These are phyloP conservation scores for Caenorhabditis elegans DNA, from an alignment of 1,140 invertebrate species.

Conservation along the genomic window DNA sequence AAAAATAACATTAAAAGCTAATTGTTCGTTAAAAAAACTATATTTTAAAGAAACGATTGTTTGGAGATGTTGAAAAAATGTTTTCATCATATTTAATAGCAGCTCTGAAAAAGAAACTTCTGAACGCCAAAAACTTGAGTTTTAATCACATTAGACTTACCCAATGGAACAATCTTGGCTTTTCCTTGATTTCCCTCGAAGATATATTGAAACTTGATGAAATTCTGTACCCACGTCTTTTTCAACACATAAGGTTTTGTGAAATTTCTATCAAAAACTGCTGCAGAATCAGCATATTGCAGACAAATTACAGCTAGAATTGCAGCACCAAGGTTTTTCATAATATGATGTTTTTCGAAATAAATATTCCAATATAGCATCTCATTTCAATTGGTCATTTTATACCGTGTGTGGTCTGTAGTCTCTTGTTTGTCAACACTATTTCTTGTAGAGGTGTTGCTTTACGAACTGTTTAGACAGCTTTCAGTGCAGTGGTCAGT, in stretches of 20 bases:
- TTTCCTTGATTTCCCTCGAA: constrained; percentile 40
- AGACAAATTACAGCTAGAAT: neutral
- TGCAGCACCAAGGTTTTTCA: neutral
- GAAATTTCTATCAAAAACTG: constrained; percentile 35
- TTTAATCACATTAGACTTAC: no score
- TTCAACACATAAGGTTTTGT: constrained; percentile 41
- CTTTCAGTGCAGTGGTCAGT: neutral
- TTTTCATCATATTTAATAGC: no score
- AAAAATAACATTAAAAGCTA: no score
- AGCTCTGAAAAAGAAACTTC: no score
- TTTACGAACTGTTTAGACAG: constrained; percentile 15
- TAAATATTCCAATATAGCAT: no score
- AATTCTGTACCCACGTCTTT: constrained; percentile 41
- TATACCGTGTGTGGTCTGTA: neutral
- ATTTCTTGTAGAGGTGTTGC: neutral
- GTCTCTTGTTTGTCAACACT: neutral
- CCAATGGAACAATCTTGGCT: constrained; percentile 33
- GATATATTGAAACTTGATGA: constrained; percentile 36
- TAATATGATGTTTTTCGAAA: neutral
- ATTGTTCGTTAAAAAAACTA: no score
- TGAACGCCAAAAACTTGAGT: no score
- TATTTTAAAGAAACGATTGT: no score
- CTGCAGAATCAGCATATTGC: neutral
- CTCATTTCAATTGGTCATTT: neutral
- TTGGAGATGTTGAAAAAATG: no score